These are phyloP conservation scores for Caenorhabditis sulstoni DNA, from an alignment of 2,888 invertebrate species.

Conservation along the genomic window DNA sequence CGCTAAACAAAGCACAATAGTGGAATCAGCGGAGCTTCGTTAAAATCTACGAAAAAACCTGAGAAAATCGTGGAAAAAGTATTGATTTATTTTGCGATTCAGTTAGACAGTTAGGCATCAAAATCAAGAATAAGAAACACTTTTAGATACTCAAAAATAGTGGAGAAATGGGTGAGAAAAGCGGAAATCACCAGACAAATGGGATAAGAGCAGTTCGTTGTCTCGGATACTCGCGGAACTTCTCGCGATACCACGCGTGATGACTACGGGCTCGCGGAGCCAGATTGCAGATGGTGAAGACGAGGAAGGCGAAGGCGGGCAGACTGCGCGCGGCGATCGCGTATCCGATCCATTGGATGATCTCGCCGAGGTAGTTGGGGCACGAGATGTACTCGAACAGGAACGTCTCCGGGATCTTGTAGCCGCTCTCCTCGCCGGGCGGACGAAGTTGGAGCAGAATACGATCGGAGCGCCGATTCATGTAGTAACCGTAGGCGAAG, in stretches of 20 bases:
- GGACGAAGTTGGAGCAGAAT: neutral
- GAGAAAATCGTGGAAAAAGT: too few relatives aligned
- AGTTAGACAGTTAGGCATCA: too few relatives aligned
- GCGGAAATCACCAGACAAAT: too few relatives aligned
- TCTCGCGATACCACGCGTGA: slow-evolving; percentile 77
- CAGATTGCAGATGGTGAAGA: slow-evolving; percentile 82
- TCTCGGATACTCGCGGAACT: neutral
- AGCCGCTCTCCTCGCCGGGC: neutral
- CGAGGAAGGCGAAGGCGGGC: slow-evolving; percentile 82
- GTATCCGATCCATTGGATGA: slow-evolving; percentile 84
- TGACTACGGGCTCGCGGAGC: slow-evolving; percentile 82
- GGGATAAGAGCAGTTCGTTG: too few relatives aligned
- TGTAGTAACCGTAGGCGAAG: neutral
- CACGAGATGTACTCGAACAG: slow-evolving; percentile 82
- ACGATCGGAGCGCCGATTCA: neutral
- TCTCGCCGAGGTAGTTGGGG: slow-evolving; percentile 84
- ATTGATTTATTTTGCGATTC: too few relatives aligned
- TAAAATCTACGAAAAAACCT: too few relatives aligned
- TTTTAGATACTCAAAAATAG: too few relatives aligned
- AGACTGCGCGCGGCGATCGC: slow-evolving; percentile 81
- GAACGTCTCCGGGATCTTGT: slow-evolving; percentile 1
- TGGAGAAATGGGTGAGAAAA: too few relatives aligned
- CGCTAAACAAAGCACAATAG: too few relatives aligned
- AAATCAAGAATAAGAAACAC: too few relatives aligned
- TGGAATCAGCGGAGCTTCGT: too few relatives aligned